Conservation (phyloP, 2,888 invertebrate species). For the Sarcophaga carnaria region DNA sequence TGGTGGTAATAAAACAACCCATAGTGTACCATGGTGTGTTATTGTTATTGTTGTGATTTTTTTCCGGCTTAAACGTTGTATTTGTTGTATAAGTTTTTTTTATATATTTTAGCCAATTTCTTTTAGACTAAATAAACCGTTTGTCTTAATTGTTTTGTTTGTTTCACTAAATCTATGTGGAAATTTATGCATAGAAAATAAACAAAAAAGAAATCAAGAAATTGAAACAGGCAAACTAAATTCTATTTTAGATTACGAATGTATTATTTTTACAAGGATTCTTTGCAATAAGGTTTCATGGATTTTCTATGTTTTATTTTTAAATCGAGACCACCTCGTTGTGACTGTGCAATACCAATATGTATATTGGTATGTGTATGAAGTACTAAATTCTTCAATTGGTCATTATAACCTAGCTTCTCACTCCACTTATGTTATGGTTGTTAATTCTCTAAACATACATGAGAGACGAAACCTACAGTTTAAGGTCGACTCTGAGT, state of each 20-base stretch:
- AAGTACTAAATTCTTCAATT: too few relatives aligned
- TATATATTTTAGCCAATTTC: constrained; percentile 20
- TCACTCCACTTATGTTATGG: too few relatives aligned
- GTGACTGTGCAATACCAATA: too few relatives aligned
- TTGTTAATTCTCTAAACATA: too few relatives aligned
- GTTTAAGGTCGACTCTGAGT: too few relatives aligned
- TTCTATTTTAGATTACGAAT: neutral
- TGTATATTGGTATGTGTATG: too few relatives aligned
- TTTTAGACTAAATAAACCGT: constrained; percentile 9
- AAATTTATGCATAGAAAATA: neutral
- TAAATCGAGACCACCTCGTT: neutral
- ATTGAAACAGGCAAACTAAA: neutral
- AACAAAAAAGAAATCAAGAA: neutral
- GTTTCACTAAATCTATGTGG: constrained; percentile 4
- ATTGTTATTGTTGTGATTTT: neutral
- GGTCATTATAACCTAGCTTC: too few relatives aligned
- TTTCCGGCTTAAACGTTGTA: neutral
- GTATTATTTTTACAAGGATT: neutral
- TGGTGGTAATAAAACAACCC: constrained; percentile 33
- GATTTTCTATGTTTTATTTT: neutral
- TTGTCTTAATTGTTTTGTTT: constrained; percentile 28
- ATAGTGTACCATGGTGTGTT: neutral
- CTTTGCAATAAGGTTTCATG: neutral
- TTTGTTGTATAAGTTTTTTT: neutral
- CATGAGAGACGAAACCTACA: too few relatives aligned